Percentiles rank a stretch among this genome's conserved stretches.
These are phyloP conservation scores for Chorisops tibialis DNA, from an alignment of 2,888 invertebrate species.

Conservation along the genomic window DNA sequence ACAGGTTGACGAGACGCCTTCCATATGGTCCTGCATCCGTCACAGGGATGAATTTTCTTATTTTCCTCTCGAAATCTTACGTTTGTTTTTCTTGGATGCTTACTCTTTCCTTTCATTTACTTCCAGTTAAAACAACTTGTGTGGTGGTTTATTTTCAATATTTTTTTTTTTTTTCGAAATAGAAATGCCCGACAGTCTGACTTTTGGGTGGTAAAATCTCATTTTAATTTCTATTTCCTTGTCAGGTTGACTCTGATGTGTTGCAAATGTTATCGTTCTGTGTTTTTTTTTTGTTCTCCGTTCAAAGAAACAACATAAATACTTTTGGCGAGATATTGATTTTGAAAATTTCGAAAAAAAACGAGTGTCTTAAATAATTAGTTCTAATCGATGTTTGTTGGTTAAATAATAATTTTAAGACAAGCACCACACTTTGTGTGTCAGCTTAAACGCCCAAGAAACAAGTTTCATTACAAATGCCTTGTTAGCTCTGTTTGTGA, in stretches of 20 bases:
- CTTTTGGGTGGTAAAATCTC: conserved; percentile 12
- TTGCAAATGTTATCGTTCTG: neutral
- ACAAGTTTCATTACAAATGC: too few species aligned
- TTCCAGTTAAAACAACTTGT: conserved; percentile 24
- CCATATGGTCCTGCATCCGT: conserved; percentile 11
- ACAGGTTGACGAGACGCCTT: conserved; percentile 18
- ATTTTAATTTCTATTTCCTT: conserved; percentile 7
- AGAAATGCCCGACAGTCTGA: neutral
- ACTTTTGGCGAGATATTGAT: too few species aligned
- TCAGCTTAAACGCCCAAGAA: too few species aligned
- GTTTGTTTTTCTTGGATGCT: conserved; percentile 24
- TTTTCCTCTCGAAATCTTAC: conserved; percentile 11
- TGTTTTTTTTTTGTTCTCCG: too few species aligned
- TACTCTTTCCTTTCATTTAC: conserved; percentile 19
- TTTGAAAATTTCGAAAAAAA: too few species aligned
- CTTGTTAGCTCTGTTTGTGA: too few species aligned
- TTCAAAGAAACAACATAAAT: too few species aligned
- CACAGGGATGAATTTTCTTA: conserved; percentile 7
- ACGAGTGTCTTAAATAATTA: too few species aligned
- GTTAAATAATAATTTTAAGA: too few species aligned
- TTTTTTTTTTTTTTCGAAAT: conserved; percentile 3
- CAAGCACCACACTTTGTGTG: too few species aligned
- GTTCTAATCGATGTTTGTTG: too few species aligned
- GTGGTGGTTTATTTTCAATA: conserved; percentile 9
- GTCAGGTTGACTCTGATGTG: neutral